Evolutionary conservation across 2,888 invertebrate species (phyloP).

Genomic region (Drosophila subquinaria): DNA sequence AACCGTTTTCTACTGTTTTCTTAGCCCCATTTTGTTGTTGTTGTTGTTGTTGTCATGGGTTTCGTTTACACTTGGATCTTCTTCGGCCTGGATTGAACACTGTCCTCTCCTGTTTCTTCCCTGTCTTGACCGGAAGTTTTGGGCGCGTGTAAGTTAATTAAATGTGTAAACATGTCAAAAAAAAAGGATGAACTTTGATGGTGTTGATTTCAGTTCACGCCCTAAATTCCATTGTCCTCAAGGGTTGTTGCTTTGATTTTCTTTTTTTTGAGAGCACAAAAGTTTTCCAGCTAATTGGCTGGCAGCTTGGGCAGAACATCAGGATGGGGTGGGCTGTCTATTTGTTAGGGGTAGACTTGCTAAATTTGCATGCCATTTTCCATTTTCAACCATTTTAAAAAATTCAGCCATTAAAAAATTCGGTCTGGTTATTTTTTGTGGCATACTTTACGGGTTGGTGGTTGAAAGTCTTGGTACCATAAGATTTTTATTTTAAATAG

Average conservation of each 20-base stretch:
- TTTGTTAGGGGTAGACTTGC: conserved; percentile 12
- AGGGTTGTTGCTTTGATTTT: conserved; percentile 64
- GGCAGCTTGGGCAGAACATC: not conserved
- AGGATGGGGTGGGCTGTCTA: not conserved
- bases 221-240: conserved; percentile 24
- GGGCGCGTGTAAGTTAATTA: conserved; percentile 79
- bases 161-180: conserved; percentile 80
- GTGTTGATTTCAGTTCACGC: conserved; percentile 73
- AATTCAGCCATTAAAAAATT: conserved; percentile 62
- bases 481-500: not conserved
- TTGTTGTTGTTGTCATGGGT: conserved; percentile 25
- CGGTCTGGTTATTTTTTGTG: conserved; percentile 33
- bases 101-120: not conserved
- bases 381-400: conserved; percentile 48
- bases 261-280: conserved; percentile 27
- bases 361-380: conserved; percentile 22
- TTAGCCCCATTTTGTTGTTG: conserved; percentile 54
- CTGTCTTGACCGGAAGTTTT: conserved; percentile 63
- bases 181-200: conserved; percentile 49
- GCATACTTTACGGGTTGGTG: conserved; percentile 31
- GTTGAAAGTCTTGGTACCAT: conserved; percentile 6
- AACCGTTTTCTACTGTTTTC: conserved; percentile 51
- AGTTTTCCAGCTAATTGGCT: conserved; percentile 63
- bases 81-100: not conserved
- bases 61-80: conserved; percentile 43